These are phyloP conservation scores for Perca schrenkii DNA, from an alignment of 2,113 vertebrate species.

Conservation along the genomic window DNA sequence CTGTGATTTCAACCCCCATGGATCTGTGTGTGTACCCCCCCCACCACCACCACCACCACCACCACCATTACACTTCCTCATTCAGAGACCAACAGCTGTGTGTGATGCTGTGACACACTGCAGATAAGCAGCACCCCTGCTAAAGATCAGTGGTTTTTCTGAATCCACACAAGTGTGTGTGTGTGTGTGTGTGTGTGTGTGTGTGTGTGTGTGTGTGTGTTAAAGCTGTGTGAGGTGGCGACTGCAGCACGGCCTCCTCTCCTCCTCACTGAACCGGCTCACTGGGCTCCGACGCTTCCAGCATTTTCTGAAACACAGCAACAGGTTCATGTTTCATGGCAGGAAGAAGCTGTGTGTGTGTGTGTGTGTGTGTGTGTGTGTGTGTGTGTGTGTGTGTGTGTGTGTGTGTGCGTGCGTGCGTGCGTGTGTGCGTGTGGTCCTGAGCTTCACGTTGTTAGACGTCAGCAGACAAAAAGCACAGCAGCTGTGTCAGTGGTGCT, in stretches of 20 bases:
- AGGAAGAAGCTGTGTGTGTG: neutral
- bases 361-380: slow-evolving; percentile 1
- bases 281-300: slow-evolving; percentile 65
- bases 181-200: too few species aligned
- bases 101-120: neutral
- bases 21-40: neutral
- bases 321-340: neutral
- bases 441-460: too few species aligned
- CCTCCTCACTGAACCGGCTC: slow-evolving; percentile 62
- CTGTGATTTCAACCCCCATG: slow-evolving; percentile 27
- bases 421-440: neutral
- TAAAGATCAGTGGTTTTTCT: neutral
- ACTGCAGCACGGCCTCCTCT: slow-evolving; percentile 15
- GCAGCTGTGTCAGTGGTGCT: too few species aligned
- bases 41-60: neutral
- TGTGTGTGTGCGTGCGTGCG: slow-evolving; percentile 2
- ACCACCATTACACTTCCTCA: neutral
- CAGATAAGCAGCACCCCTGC: neutral
- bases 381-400: neutral
- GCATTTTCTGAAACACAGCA: slow-evolving; percentile 81
- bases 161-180: too few species aligned
- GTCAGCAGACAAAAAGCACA: too few species aligned
- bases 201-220: neutral
- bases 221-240: neutral
- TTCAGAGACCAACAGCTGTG: neutral